phyloP scores from a whole-genome alignment of 1,140 invertebrate genomes.

The Globodera ellingtonae region DNA sequence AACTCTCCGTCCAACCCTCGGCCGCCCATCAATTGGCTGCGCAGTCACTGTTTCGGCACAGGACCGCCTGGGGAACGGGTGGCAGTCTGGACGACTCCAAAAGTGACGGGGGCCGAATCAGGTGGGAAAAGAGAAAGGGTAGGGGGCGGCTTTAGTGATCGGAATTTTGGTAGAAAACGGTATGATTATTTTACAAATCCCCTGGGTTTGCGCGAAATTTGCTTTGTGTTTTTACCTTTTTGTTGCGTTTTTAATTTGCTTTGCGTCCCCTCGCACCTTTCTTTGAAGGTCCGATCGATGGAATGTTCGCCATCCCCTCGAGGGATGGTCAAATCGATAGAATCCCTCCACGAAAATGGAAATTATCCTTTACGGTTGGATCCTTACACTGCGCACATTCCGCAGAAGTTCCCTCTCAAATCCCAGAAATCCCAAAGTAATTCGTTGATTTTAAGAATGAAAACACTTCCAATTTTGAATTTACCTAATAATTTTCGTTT shows the following conservation, averaged over 20 bases:
- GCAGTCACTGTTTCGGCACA: conserved; percentile 33
- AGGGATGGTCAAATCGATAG: background rate
- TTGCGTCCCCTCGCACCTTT: background rate
- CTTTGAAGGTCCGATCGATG: background rate
- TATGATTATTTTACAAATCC: background rate
- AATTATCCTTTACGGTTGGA: background rate
- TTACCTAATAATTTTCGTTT: background rate
- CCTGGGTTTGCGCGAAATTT: too few species aligned
- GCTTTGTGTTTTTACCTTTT: too few species aligned
- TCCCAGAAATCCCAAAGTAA: background rate
- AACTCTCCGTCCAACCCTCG: conserved; percentile 32
- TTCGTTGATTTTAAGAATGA: background rate
- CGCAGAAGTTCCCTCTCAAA: background rate
- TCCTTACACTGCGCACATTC: background rate
- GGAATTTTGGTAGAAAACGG: background rate
- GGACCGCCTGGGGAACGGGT: conserved; percentile 27
- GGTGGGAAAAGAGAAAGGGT: background rate
- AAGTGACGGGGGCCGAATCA: background rate
- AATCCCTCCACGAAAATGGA: background rate
- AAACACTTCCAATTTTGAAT: background rate
- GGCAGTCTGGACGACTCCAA: conserved; percentile 37
- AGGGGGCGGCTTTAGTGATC: background rate
- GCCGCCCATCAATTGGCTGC: conserved; percentile 48
- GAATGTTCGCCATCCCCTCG: background rate
- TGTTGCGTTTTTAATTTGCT: too few species aligned